A percentile compares a stretch with the other conserved stretches of the same genome.
phyloP scores from a whole-genome alignment of 1,140 invertebrate genomes.

The Drosophila pandora region DNA sequence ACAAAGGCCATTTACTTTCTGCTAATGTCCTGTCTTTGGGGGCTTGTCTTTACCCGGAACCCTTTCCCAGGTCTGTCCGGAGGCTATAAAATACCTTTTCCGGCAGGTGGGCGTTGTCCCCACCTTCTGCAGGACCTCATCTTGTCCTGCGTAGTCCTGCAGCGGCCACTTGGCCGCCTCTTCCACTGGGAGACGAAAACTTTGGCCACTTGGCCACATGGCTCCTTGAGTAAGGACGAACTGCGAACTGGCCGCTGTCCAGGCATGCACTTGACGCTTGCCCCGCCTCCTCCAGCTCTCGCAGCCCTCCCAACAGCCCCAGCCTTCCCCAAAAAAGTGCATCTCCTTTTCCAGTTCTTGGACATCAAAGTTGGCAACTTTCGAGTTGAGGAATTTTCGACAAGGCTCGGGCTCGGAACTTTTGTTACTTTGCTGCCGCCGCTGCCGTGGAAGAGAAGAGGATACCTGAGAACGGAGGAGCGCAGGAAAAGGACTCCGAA shows the following conservation, averaged over 20 bases:
- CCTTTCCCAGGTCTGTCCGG: neutral
- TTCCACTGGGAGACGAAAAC: slow-evolving; percentile 45
- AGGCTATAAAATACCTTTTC: neutral
- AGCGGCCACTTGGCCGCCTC: slow-evolving; percentile 14
- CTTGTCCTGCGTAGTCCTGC: neutral
- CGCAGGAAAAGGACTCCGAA: slow-evolving; percentile 16
- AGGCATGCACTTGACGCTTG: slow-evolving; percentile 71
- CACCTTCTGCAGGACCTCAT: neutral
- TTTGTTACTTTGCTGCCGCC: slow-evolving; percentile 62
- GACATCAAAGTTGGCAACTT: slow-evolving; percentile 79
- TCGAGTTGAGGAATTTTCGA: slow-evolving; percentile 81
- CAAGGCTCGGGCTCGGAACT: slow-evolving; percentile 69
- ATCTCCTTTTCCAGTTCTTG: slow-evolving; percentile 42
- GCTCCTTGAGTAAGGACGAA: slow-evolving; percentile 16
- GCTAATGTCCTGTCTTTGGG: slow-evolving; percentile 3
- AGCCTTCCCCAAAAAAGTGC: slow-evolving; percentile 8
- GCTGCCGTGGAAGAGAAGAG: slow-evolving; percentile 19
- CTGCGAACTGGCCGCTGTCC: slow-evolving; percentile 44
- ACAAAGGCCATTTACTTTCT: neutral
- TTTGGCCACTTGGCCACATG: slow-evolving; percentile 50
- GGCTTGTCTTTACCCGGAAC: neutral
- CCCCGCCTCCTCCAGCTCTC: neutral
- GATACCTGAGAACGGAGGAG: slow-evolving; percentile 30
- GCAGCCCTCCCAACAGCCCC: neutral
- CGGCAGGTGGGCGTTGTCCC: no score